These are phyloP conservation scores for Elysia chlorotica DNA, from an alignment of 1,140 invertebrate genomes.

Conservation along the genomic window DNA sequence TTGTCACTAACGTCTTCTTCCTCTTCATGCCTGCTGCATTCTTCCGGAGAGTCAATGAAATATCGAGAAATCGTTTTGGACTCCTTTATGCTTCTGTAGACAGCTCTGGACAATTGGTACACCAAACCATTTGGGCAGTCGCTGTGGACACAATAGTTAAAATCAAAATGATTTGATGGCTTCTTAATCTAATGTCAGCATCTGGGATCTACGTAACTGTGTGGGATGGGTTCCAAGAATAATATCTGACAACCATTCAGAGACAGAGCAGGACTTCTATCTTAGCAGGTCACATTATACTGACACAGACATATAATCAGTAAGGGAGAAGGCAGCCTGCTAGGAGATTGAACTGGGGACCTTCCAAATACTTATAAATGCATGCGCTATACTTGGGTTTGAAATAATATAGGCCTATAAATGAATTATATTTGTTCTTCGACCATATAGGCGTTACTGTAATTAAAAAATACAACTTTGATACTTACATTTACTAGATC, in stretches of 20 bases:
- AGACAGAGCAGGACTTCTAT: not conserved
- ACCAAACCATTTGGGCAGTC: conserved; percentile 47
- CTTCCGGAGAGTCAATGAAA: conserved; percentile 68
- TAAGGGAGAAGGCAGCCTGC: no score
- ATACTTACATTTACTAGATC: no score
- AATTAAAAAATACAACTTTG: no score
- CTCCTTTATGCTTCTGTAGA: conserved; percentile 28
- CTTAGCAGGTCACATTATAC: no score
- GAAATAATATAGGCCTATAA: no score
- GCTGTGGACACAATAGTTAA: conserved; percentile 23
- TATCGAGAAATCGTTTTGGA: conserved; percentile 68
- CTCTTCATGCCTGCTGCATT: conserved; percentile 38
- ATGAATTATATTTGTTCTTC: no score
- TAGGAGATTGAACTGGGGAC: no score
- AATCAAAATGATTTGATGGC: not conserved
- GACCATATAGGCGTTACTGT: no score
- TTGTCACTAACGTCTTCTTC: conserved; percentile 62
- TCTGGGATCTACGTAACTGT: not conserved
- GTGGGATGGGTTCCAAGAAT: not conserved
- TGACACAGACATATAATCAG: no score
- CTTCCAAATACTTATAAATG: no score
- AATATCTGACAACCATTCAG: not conserved
- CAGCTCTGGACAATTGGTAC: conserved; percentile 37
- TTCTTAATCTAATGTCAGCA: not conserved
- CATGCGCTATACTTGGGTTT: no score